Percentiles rank a stretch among this genome's conserved stretches.
Conservation (phyloP, 2,797 vertebrate species). For the Sitta carolinensis region DNA sequence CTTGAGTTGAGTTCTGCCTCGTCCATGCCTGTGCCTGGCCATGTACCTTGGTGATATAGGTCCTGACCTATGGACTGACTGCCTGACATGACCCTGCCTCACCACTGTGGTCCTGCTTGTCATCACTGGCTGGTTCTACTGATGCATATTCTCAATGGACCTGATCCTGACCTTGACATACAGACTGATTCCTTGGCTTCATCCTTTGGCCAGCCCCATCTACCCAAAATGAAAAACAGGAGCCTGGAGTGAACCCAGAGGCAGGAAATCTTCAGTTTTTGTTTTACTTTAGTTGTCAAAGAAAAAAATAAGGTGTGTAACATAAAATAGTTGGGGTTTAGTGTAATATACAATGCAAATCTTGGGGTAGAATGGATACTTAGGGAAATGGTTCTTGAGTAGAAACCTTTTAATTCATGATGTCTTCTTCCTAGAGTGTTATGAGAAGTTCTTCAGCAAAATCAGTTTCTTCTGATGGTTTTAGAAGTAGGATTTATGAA, state of each 20-base stretch:
- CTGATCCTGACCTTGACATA: background rate
- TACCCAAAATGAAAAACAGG: background rate
- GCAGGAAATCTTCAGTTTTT: background rate
- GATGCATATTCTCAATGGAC: background rate
- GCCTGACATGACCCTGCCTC: background rate
- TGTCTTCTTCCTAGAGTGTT: background rate
- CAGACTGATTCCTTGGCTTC: background rate
- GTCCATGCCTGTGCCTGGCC: background rate
- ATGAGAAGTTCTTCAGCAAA: background rate
- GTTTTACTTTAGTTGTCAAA: background rate
- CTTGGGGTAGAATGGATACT: background rate
- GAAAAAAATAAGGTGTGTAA: background rate
- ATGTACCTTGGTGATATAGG: background rate
- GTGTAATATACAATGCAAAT: background rate
- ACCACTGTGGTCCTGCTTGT: background rate
- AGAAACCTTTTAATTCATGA: background rate
- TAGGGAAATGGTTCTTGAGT: background rate
- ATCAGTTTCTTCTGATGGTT: background rate
- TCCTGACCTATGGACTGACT: background rate
- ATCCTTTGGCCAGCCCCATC: background rate
- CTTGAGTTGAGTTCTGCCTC: rapidly evolving
- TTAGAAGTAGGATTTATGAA: background rate
- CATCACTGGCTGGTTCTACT: background rate
- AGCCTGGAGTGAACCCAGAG: background rate
- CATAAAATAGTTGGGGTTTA: background rate